Evolutionary conservation across 2,888 invertebrate genomes (phyloP).

Genomic region (Stegana nigrithorax): DNA sequence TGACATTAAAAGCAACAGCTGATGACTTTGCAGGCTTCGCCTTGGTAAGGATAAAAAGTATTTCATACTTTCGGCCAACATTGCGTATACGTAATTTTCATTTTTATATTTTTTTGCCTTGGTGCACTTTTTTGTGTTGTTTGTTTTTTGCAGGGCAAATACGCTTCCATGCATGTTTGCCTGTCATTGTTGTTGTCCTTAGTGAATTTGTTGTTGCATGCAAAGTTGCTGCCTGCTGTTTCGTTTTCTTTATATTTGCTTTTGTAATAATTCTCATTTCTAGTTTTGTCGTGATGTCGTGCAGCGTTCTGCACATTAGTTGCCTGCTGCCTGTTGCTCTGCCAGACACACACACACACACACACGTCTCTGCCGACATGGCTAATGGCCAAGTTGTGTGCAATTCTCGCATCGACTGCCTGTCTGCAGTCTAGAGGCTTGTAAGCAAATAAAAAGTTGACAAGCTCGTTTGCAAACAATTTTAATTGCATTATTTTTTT

Average conservation of each 20-base stretch:
- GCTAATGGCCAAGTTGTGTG: too few species aligned
- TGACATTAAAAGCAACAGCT: too few species aligned
- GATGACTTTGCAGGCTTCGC: too few species aligned
- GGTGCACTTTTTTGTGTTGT: neutral
- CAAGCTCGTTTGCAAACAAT: conserved; percentile 15
- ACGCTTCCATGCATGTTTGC: conserved; percentile 5
- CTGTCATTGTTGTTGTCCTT: neutral
- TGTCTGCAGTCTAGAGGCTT: too few species aligned
- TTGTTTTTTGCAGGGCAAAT: conserved; percentile 2
- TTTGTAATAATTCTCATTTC: too few species aligned
- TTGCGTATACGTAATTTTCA: conserved; percentile 32
- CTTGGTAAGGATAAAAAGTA: too few species aligned
- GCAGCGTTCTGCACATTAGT: neutral
- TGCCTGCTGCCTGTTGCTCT: too few species aligned
- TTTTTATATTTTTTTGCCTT: conserved; percentile 2
- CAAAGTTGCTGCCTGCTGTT: neutral
- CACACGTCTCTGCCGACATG: too few species aligned
- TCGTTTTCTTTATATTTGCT: neutral
- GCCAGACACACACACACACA: too few species aligned
- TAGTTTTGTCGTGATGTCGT: neutral
- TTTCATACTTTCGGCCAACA: conserved; percentile 17
- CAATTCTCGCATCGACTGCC: too few species aligned
- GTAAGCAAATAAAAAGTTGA: too few species aligned
- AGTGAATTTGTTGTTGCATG: neutral
- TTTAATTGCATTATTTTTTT: conserved; percentile 14